These are phyloP conservation scores for Mungos mungo DNA, from an alignment of 2,113 vertebrate genomes.

Conservation along the genomic window DNA sequence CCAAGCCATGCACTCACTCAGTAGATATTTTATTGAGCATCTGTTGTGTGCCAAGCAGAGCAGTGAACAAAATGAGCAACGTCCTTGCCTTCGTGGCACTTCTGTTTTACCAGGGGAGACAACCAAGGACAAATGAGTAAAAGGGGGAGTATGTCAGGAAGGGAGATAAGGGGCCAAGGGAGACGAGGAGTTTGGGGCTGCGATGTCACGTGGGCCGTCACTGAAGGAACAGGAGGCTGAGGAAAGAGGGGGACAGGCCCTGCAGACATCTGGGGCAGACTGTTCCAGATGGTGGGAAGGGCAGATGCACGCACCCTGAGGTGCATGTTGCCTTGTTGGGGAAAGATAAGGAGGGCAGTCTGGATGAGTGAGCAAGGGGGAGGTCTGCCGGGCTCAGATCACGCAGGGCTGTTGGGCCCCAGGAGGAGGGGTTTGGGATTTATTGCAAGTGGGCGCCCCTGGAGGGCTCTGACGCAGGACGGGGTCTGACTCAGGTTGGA, in stretches of 20 bases:
- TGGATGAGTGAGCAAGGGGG: background rate
- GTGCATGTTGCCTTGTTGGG: background rate
- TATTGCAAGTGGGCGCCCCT: background rate
- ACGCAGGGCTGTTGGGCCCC: background rate
- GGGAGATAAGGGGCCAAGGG: accelerated
- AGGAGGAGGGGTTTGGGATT: background rate
- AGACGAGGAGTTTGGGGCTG: background rate
- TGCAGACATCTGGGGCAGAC: background rate
- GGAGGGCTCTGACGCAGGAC: background rate
- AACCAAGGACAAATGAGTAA: background rate
- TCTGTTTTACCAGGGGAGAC: background rate
- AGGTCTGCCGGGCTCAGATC: background rate
- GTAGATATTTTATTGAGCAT: background rate
- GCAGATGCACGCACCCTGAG: conserved; percentile 12
- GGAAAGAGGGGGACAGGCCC: too few species aligned
- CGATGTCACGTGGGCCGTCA: accelerated
- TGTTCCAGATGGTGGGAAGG: background rate
- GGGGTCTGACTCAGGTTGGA: background rate
- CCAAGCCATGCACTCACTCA: background rate
- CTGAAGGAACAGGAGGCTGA: background rate
- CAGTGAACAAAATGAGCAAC: background rate
- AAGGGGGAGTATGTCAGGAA: background rate
- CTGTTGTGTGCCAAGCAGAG: background rate
- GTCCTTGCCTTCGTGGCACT: background rate
- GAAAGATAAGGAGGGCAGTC: background rate